Evolutionary conservation across 2,113 vertebrate genomes (phyloP), one percentile per base, ranked within the genome.

Genomic region (Glaucidium brasilianum): DNA sequence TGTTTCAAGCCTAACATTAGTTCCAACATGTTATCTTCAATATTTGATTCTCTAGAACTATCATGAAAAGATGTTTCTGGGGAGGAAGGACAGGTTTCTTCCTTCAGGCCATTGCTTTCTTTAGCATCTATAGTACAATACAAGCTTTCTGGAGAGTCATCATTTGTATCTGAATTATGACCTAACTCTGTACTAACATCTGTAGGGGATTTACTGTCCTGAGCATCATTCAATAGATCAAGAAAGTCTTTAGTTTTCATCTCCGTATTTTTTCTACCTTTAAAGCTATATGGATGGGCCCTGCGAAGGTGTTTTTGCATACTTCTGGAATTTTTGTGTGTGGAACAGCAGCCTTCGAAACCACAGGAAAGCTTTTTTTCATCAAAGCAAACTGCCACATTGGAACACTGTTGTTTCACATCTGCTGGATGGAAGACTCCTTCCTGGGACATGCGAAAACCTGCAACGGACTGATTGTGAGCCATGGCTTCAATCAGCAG

Each of bases 311-410:
- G 99, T 78, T 98, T 98, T 87, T 99, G 99, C 79, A 99, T 98
- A 45, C 99, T 99, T 97, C 97, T 98, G 89, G 98, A 98, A 80
- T 98, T 98, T 96, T 98, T 99, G 95, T 99, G 99, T 0, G 97
- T 99, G 92, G 98, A 99, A 71, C 98, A 98, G 94, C 99, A 99
- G 94, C 98, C 99, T 96, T 99, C 99, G 92, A 99, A 99, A 53
- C 98, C 99, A 96, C 99, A 99, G 32, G 99, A 98, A 91, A 99
- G 99, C 17, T 97, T 99, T 91, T 98, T 99, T 20, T 98, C 99
- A 94, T 99, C 99, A 88, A 99, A 99, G 96, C 99, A 99, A 88
- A 99, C 98, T 39, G 99, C 98, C 80, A 98, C 97, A 60, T 75
- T 97, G 21, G 98, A 95, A 90, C 97, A 98, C 34, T 97, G 97